These are phyloP conservation scores for Drosophila burlai DNA, from an alignment of 1,140 invertebrate genomes.

Conservation along the genomic window DNA sequence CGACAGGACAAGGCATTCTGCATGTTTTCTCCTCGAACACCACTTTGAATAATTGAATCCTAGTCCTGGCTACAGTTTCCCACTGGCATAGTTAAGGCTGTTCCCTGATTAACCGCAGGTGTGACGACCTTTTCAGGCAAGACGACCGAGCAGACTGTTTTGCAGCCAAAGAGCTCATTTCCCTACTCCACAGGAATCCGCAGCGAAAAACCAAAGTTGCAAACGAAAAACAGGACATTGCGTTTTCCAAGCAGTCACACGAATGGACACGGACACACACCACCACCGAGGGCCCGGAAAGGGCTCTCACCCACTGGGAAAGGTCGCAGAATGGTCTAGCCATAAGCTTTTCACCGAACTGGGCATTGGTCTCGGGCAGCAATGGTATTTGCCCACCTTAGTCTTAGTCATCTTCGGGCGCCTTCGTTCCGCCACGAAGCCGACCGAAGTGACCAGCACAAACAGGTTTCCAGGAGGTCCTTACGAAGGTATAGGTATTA, in stretches of 20 bases:
- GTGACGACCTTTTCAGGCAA: constrained; percentile 42
- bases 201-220: constrained; percentile 64
- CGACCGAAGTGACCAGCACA: constrained; percentile 8
- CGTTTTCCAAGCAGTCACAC: constrained; percentile 62
- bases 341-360: constrained; percentile 24
- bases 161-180: constrained; percentile 52
- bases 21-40: constrained; percentile 31
- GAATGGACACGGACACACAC: constrained; percentile 7
- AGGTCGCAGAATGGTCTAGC: constrained; percentile 36
- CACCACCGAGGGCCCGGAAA: neutral
- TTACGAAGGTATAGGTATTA: neutral
- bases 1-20: constrained; percentile 55
- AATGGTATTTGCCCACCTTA: constrained; percentile 37
- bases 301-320: constrained; percentile 16
- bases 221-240: constrained; percentile 79
- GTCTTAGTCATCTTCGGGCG: constrained; percentile 50
- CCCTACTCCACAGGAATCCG: constrained; percentile 53
- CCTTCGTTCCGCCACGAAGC: constrained; percentile 43
- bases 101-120: neutral
- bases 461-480: constrained; percentile 28
- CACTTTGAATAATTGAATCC: constrained; percentile 17
- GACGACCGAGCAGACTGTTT: constrained; percentile 60
- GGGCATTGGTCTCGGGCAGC: constrained; percentile 45
- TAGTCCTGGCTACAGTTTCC: neutral
- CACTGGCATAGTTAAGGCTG: constrained; percentile 7